Conservation (phyloP, 2,113 vertebrate genomes). For the Myodes glareolus region DNA sequence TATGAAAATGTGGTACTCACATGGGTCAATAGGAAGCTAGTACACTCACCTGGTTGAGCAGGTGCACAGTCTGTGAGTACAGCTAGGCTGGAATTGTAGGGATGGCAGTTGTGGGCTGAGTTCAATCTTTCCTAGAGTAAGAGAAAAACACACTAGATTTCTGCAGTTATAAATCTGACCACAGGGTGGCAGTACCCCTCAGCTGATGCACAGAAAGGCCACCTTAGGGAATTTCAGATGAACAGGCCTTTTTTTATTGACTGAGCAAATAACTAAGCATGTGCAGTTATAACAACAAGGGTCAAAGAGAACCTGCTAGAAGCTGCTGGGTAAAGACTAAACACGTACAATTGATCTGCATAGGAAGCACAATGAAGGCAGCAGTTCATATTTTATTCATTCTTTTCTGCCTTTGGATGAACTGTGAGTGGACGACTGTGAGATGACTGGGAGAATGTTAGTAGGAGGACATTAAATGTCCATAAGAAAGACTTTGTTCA, state of each 20-base stretch:
- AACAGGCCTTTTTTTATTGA: not conserved
- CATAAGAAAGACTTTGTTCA: not conserved
- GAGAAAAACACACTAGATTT: not conserved
- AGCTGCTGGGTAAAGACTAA: not conserved
- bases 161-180: not conserved
- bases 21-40: not conserved
- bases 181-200: not conserved
- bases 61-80: not conserved
- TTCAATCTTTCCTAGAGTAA: not conserved
- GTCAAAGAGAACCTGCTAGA: fast-evolving
- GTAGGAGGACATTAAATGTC: not conserved
- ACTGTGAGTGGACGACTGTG: slow-evolving; percentile 22
- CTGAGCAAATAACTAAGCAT: not conserved
- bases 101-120: not conserved
- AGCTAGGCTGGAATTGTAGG: not conserved
- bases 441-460: too few species aligned
- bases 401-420: not conserved
- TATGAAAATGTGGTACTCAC: not conserved
- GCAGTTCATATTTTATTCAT: not conserved
- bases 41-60: not conserved
- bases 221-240: not conserved
- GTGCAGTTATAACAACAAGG: not conserved
- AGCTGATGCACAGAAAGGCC: not conserved
- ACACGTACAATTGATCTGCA: not conserved
- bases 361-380: not conserved